Base-by-base conservation (phyloP, 2,113 vertebrate species). In the Anarrhichthys ocellatus region DNA sequence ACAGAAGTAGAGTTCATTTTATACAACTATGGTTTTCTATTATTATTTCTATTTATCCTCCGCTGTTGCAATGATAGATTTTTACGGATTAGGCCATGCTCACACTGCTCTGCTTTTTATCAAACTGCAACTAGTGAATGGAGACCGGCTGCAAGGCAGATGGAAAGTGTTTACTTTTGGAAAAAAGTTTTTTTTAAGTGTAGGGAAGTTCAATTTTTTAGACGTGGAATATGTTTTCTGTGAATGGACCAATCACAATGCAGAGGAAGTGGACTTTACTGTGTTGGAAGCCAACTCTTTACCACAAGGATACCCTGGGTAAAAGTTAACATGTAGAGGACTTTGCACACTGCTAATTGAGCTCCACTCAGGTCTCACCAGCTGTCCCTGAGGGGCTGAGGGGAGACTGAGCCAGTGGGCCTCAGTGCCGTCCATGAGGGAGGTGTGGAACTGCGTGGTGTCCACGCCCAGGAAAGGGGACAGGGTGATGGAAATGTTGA, bases 401-500 rank as follows among this genome's bases (percentile, higher is more conserved):
- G 89, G 94, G 59, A 95, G 94, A 76, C 96, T 95, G 79, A 98
- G 95, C 97, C 97, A 98, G 88, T 87, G 94, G 73, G 90, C 83
- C 20, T 92, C 90, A 0, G 92, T 91, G 2, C 95, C 92, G 0
- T 95, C 94, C 5, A 56, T 73, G 66, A 97, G 94, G 42, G 94
- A 96, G 48, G 52, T 92, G 88, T 96, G 96, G 94, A 98, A 97
- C 88, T 94, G 95, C 0, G 81, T 85, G 29, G 95, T 96, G 88
- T 95, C 91, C 89, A 97, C 90, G 9, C 93, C 93, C 77, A 94
- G 73, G 72, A 96, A 97, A 0, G 96, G 96, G 73, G 97, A 97
- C 83, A 97, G 85, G 0, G 96, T 96, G 90, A 97, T 90, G 93
- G 95, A 96, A 92, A 97, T 95, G 92, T 94, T 96, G 85, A 97